These are phyloP conservation scores for Hylyphantes graminicola DNA, from an alignment of 1,140 invertebrate genomes.

Conservation along the genomic window DNA sequence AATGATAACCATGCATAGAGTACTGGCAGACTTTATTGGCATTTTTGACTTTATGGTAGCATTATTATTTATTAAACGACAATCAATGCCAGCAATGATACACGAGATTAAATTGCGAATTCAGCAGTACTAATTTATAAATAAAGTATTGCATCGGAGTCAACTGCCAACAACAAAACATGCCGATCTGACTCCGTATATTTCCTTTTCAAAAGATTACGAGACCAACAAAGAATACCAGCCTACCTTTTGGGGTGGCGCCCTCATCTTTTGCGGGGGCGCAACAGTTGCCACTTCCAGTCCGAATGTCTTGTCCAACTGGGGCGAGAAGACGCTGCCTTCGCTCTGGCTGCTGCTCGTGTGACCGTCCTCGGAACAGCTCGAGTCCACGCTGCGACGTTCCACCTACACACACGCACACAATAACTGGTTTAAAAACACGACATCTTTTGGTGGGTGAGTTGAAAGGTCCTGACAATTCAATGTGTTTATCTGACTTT, in stretches of 20 bases:
- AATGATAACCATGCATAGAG: too few species aligned
- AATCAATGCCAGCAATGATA: too few species aligned
- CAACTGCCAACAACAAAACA: not conserved
- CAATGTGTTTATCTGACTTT: too few species aligned
- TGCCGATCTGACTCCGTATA: not conserved
- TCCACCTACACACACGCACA: constrained; percentile 25
- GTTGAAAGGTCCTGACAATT: too few species aligned
- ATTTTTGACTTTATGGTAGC: too few species aligned
- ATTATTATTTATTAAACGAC: too few species aligned
- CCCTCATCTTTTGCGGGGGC: constrained; percentile 40
- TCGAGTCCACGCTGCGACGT: constrained; percentile 43
- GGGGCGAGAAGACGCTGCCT: constrained; percentile 37
- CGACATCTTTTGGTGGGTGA: too few species aligned
- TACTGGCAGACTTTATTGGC: too few species aligned
- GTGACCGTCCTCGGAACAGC: constrained; percentile 38
- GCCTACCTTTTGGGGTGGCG: constrained; percentile 22
- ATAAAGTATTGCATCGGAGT: too few species aligned
- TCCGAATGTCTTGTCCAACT: constrained; percentile 32
- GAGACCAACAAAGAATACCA: not conserved
- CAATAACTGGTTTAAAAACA: not conserved
- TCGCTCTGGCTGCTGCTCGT: constrained; percentile 42
- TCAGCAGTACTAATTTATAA: not conserved
- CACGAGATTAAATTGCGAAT: too few species aligned
- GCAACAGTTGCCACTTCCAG: constrained; percentile 7
- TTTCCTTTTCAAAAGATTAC: not conserved